Conservation (phyloP, 2,113 vertebrate genomes). For the Haemorhous mexicanus region DNA sequence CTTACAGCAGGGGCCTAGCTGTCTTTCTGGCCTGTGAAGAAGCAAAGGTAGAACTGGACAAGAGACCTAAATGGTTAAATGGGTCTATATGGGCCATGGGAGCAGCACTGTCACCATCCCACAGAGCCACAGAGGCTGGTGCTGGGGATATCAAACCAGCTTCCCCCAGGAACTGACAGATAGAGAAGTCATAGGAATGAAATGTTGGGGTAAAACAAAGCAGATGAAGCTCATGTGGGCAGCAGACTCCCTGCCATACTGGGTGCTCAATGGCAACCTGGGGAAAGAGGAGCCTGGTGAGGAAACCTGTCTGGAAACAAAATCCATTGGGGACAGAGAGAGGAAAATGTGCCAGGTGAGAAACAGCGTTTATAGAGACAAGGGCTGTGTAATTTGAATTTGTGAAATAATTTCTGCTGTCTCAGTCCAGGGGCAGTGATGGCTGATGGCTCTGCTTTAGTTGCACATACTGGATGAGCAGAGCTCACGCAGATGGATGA, state of each 20-base stretch:
- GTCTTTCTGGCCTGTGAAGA: rapidly evolving
- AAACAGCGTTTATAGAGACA: neutral
- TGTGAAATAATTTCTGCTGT: neutral
- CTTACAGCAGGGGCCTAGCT: neutral
- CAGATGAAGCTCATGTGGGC: neutral
- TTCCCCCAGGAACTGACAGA: neutral
- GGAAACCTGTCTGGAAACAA: neutral
- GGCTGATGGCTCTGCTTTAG: neutral
- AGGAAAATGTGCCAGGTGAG: neutral
- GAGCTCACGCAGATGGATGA: rapidly evolving
- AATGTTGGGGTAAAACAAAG: neutral
- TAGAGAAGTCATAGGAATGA: neutral
- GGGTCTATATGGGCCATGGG: neutral
- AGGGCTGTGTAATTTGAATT: neutral
- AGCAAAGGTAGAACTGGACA: neutral
- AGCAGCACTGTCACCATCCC: neutral
- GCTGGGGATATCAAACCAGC: neutral
- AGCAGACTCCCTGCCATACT: neutral
- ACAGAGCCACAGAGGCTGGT: neutral
- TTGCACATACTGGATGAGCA: rapidly evolving
- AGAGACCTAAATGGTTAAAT: neutral
- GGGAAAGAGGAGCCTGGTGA: neutral
- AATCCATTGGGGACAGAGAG: rapidly evolving
- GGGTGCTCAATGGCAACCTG: neutral
- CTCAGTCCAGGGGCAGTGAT: neutral